Percentiles rank a stretch among this genome's conserved stretches.
Conservation (phyloP, 1,140 invertebrate genomes). For the Penaeus japonicus region DNA sequence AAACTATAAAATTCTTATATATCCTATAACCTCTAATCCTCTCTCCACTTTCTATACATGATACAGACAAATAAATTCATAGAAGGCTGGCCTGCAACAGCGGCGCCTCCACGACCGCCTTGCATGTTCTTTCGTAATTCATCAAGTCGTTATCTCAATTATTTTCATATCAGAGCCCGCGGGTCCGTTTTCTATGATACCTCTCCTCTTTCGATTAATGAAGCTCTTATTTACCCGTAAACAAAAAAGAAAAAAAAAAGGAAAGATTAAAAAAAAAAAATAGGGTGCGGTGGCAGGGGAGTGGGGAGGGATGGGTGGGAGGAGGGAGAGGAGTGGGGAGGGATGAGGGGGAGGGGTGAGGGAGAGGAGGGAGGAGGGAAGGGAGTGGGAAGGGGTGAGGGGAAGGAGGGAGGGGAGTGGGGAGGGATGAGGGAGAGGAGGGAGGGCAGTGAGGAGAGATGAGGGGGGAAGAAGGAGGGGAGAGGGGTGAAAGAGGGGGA, state of each 20-base stretch:
- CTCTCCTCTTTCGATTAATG: background rate
- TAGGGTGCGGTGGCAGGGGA: background rate
- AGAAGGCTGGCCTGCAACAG: background rate
- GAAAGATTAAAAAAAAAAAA: background rate
- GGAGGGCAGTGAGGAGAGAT: background rate
- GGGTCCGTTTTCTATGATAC: conserved; percentile 16
- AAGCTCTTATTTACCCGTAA: background rate
- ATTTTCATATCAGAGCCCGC: conserved; percentile 40
- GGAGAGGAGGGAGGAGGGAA: background rate
- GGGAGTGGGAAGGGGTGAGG: background rate
- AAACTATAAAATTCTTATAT: too few relatives aligned
- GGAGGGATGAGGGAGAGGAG: too few relatives aligned
- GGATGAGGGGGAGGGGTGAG: background rate
- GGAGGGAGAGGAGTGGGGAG: too few relatives aligned
- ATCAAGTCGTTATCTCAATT: conserved; percentile 50
- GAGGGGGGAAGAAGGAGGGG: too few relatives aligned
- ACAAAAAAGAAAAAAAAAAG: background rate
- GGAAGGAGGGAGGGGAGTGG: too few relatives aligned
- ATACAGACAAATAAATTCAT: too few relatives aligned
- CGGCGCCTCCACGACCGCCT: background rate
- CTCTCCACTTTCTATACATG: too few relatives aligned
- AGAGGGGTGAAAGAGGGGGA: too few relatives aligned
- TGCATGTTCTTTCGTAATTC: conserved; percentile 33
- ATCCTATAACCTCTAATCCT: too few relatives aligned
- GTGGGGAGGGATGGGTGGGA: background rate